Evolutionary conservation across 2,888 invertebrate genomes (phyloP).

Genomic region (Antheraea yamamai): DNA sequence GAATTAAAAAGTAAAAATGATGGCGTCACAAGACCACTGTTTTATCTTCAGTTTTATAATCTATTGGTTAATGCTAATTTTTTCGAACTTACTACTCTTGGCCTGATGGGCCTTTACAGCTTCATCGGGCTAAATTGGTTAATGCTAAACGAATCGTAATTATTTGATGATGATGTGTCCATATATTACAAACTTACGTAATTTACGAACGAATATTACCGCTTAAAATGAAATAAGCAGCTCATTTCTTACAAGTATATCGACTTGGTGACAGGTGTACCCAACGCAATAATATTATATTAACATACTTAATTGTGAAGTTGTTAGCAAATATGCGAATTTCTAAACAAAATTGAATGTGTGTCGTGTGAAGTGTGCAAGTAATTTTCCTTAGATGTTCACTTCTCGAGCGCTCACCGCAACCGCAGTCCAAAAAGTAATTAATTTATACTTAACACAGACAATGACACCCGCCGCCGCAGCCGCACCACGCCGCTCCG

Average conservation of each 20-base stretch:
- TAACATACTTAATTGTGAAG: conserved; percentile 1
- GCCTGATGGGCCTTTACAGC: no score
- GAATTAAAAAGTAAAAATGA: not conserved
- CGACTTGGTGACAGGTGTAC: not conserved
- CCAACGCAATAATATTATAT: not conserved
- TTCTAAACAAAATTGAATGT: conserved; percentile 20
- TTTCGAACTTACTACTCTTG: no score
- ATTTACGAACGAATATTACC: not conserved
- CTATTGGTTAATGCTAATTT: no score
- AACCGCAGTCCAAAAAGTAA: conserved; percentile 45
- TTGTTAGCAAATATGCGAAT: not conserved
- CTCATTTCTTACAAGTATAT: not conserved
- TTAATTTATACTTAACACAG: conserved; percentile 47
- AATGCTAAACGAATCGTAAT: not conserved
- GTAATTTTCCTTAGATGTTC: conserved; percentile 31
- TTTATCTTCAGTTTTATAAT: not conserved
- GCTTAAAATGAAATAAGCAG: not conserved
- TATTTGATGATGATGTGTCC: not conserved
- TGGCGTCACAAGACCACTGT: no score
- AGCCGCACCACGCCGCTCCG: not conserved
- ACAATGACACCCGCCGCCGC: conserved; percentile 39
- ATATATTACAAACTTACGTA: not conserved
- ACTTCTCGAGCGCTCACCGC: conserved; percentile 25
- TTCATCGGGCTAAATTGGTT: no score
- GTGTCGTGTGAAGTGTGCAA: conserved; percentile 24